A percentile compares a stretch with the other conserved stretches of the same genome.
These are phyloP conservation scores for Danio albolineatus DNA, from an alignment of 2,797 vertebrate species.

Conservation along the genomic window DNA sequence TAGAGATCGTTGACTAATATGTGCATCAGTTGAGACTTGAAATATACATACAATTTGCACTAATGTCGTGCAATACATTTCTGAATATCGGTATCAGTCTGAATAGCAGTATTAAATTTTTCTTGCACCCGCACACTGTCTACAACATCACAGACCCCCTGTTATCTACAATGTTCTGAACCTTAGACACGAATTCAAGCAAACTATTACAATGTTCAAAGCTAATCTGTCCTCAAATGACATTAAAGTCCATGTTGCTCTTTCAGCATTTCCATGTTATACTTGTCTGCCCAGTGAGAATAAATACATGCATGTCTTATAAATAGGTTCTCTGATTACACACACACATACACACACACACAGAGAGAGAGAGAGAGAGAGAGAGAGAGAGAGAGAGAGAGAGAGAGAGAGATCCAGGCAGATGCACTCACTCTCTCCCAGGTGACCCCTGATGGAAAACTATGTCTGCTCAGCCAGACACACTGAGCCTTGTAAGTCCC, in stretches of 20 bases:
- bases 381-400: neutral
- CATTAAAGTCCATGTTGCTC: neutral
- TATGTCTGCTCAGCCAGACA: constrained; percentile 60
- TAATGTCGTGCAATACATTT: neutral
- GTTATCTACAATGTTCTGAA: neutral
- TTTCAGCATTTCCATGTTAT: neutral
- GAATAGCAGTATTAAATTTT: neutral
- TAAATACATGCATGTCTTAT: constrained; percentile 29
- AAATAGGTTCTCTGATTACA: constrained; percentile 35
- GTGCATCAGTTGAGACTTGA: neutral
- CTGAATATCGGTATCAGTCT: too few species aligned
- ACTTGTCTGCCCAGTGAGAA: constrained; percentile 22
- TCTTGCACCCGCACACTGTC: neutral
- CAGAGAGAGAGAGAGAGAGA: neutral
- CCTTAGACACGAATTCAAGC: neutral
- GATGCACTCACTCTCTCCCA: constrained; percentile 38
- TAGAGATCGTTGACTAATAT: neutral
- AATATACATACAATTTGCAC: neutral
- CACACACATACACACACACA: neutral
- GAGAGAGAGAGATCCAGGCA: constrained; percentile 23
- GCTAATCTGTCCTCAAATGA: neutral
- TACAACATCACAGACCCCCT: neutral
- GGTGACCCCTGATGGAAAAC: constrained; percentile 68
- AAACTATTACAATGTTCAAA: neutral
- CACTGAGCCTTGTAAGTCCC: constrained; percentile 32